A percentile compares a stretch with the other conserved stretches of the same genome.
Conservation (phyloP, 2,888 invertebrate genomes). For the Pollenia labialis region DNA sequence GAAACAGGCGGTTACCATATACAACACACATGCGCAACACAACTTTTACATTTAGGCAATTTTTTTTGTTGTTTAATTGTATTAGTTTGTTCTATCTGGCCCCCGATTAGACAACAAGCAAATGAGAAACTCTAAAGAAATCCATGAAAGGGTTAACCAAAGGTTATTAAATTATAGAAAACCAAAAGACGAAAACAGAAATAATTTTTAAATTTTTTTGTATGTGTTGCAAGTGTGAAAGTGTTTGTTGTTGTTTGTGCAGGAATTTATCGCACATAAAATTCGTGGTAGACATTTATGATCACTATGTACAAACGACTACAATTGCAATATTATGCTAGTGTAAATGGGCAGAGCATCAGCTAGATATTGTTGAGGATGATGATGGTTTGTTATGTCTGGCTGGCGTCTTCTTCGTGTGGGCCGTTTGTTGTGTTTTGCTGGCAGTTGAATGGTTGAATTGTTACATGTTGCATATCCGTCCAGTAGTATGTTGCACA, state of each 20-base stretch:
- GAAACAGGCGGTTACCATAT: conserved; percentile 71
- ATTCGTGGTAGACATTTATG: conserved; percentile 60
- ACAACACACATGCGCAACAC: conserved; percentile 51
- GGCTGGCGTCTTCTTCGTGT: conserved; percentile 71
- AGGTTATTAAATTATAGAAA: conserved; percentile 64
- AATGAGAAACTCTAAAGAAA: conserved; percentile 35
- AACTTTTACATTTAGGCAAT: conserved; percentile 19
- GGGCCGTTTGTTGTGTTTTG: conserved; percentile 65
- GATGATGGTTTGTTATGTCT: conserved; percentile 53
- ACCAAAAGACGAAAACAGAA: background rate
- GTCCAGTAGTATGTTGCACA: conserved; percentile 56
- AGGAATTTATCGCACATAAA: conserved; percentile 62
- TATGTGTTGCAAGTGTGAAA: conserved; percentile 44
- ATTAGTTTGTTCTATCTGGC: conserved; percentile 49
- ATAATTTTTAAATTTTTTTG: conserved; percentile 23
- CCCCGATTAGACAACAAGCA: conserved; percentile 44
- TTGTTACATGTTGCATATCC: conserved; percentile 63
- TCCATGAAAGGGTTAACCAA: conserved; percentile 64
- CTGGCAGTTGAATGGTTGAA: conserved; percentile 43
- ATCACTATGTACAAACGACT: conserved; percentile 34
- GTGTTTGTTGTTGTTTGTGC: conserved; percentile 42
- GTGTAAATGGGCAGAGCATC: conserved; percentile 23
- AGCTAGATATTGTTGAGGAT: conserved; percentile 20
- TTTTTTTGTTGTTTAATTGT: conserved; percentile 3
- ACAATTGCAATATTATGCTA: conserved; percentile 52